These are phyloP conservation scores for Ormyrus pomaceus DNA, from an alignment of 2,888 invertebrate species.

Conservation along the genomic window DNA sequence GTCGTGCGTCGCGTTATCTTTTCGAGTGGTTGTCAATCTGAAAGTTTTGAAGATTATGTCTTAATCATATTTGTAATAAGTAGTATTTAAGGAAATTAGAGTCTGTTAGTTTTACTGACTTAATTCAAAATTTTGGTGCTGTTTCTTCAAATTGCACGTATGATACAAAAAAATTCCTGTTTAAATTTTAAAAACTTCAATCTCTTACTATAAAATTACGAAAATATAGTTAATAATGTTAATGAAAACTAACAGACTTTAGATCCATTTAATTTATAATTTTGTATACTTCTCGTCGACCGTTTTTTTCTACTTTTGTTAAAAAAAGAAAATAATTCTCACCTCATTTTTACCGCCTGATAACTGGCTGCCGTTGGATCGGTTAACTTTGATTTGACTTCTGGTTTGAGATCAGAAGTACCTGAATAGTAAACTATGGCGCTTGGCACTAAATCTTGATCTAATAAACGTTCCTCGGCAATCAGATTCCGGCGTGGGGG, in stretches of 20 bases:
- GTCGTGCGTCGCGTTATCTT: background rate
- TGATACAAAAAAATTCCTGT: background rate
- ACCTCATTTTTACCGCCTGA: slow-evolving; percentile 84
- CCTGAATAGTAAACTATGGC: slow-evolving; percentile 83
- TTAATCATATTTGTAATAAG: background rate
- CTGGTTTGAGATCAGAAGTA: slow-evolving; percentile 78
- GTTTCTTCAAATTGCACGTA: too few relatives aligned
- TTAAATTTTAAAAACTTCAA: background rate
- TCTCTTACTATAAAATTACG: slow-evolving; percentile 1
- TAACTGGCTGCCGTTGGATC: slow-evolving; percentile 82
- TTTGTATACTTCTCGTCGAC: slow-evolving; percentile 9
- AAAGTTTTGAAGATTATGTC: background rate
- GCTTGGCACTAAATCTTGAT: slow-evolving; percentile 87
- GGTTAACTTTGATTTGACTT: slow-evolving; percentile 80
- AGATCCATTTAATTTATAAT: background rate
- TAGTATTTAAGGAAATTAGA: background rate
- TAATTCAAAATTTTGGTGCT: too few relatives aligned
- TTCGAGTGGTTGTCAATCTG: slow-evolving; percentile 38
- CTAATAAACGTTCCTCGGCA: slow-evolving; percentile 80
- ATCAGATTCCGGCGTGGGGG: slow-evolving; percentile 87
- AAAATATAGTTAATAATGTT: slow-evolving; percentile 3
- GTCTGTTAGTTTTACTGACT: too few relatives aligned
- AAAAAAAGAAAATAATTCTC: slow-evolving; percentile 48
- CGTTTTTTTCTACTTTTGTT: slow-evolving; percentile 9
- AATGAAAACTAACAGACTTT: slow-evolving; percentile 7